A percentile compares a stretch with the other conserved stretches of the same genome.
These are phyloP conservation scores for Creontiades dilutus DNA, from an alignment of 2,888 invertebrate genomes.

Conservation along the genomic window DNA sequence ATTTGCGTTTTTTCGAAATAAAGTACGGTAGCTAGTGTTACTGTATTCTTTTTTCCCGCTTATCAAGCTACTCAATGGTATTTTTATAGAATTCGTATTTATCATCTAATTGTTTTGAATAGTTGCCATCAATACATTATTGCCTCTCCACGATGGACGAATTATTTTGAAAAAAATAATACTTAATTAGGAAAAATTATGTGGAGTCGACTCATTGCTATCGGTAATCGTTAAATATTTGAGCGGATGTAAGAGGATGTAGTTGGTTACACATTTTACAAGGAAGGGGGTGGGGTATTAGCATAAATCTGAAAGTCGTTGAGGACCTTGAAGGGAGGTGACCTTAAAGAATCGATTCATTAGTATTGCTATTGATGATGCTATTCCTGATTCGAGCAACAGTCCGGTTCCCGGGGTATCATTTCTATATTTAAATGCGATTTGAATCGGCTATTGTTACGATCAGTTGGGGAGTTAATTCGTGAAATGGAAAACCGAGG, in stretches of 20 bases:
- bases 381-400: conserved; percentile 29
- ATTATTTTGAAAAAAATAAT: no score
- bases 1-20: no score
- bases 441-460: conserved; percentile 10
- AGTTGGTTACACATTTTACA: not conserved
- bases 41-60: no score
- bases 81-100: no score
- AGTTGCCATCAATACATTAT: no score
- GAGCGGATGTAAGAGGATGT: not conserved
- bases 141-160: no score
- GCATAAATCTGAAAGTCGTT: not conserved
- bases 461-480: not conserved
- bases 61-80: no score
- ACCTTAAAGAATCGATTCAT: not conserved
- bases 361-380: conserved; percentile 35
- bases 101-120: no score
- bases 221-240: not conserved
- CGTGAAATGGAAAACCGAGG: not conserved
- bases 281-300: not conserved
- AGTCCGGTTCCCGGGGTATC: not conserved
- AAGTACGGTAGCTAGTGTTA: no score
- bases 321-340: not conserved
- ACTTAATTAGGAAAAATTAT: no score
- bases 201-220: no score
- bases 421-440: conserved; percentile 32